phyloP scores from a whole-genome alignment of 1,140 invertebrate species.

The Leptestheria dahalacensis region DNA sequence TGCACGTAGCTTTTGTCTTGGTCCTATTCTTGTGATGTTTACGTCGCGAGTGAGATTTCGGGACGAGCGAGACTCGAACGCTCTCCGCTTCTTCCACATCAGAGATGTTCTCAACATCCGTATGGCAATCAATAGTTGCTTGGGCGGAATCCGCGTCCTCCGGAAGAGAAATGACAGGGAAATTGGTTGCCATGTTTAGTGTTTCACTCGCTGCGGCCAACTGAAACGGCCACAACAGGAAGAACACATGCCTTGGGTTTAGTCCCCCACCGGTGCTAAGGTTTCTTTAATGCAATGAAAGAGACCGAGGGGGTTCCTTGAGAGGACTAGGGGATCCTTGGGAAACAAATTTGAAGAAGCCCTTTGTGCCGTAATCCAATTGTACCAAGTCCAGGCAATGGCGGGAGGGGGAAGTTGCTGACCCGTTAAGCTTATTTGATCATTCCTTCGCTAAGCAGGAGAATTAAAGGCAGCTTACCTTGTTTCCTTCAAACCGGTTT shows the following conservation, averaged over 20 bases:
- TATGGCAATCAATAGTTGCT: neutral
- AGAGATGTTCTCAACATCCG: constrained; percentile 13
- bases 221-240: neutral
- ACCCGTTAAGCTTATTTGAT: no score
- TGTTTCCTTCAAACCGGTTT: no score
- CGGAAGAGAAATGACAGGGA: neutral
- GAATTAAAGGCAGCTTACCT: no score
- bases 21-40: neutral
- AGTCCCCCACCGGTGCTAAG: no score
- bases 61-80: constrained; percentile 1
- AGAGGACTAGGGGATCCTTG: neutral
- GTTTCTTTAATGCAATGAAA: neutral
- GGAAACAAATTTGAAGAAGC: neutral
- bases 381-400: no score
- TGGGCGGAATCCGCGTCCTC: neutral
- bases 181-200: neutral
- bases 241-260: neutral
- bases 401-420: no score
- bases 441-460: no score
- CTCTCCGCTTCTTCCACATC: constrained; percentile 3
- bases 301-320: neutral
- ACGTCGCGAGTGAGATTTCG: neutral
- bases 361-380: neutral
- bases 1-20: neutral
- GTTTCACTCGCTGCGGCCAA: neutral